Base-by-base conservation (phyloP, 2,888 invertebrate genomes). In the Spodoptera picta region DNA sequence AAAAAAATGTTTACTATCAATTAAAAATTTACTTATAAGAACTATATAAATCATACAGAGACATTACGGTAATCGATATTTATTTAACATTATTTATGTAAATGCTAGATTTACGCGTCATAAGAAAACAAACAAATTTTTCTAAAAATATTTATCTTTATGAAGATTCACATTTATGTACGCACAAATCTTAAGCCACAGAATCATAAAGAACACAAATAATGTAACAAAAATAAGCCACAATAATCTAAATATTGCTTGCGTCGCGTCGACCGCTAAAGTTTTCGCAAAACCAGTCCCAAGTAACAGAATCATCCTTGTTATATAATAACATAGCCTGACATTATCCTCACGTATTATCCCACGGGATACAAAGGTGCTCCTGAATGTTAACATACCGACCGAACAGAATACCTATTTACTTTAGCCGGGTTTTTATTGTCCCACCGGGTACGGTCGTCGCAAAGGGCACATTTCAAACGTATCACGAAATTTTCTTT, bases 341-440 rank as follows among this genome's bases (percentile, higher is more conserved):
- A 75, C 75, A 77, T 77, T 77, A 79, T 79, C 67, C 79, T 71
- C 79, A 79, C 79, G 79, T 79, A 79, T 73, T 69, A 77, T 79
- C 79, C 79, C 79, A 57, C 44, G 79, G 64, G 79, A 77, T 72
- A 79, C 68, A 73, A 70, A 79, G 75, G 79, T 79, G 66, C 75
- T 75, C 58, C 75, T 68, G 79, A 77, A 79, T 79, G 77, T 79
- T 79, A 79, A 79, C 75, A 79, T 71, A 77, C 77, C 75, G 66
- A 75, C 79, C 71, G 70, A 75, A 75, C 75, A 73, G 73, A 77
- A 79, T 77, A 77, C 75, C 73, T 79, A 79, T 79, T 77, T 79
- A 79, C 79, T 77, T 73, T 73, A 79, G 75, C 72, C 46, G 63
- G 77, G 71, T 71, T 77, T 75, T 79, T 77, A 79, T 75, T 73